A percentile compares a stretch with the other conserved stretches of the same genome.
Evolutionary conservation across 1,140 invertebrate species (phyloP).

Genomic region (Pseudoatta argentina): DNA sequence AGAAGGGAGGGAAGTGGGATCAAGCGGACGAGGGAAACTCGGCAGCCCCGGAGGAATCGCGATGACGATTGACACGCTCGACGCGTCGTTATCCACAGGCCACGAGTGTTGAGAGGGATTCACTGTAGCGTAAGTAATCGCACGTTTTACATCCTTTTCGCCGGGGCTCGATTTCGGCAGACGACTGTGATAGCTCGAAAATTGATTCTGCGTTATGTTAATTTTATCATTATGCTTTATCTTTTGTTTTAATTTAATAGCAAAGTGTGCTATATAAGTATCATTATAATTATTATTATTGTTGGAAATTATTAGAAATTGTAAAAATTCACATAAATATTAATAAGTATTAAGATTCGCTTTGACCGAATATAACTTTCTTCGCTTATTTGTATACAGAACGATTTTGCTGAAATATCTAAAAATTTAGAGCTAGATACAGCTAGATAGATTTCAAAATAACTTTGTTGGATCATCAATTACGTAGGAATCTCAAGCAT

Average conservation of each 20-base stretch:
- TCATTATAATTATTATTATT: not conserved
- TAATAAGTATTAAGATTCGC: too few relatives aligned
- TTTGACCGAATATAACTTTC: too few relatives aligned
- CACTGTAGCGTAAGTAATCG: constrained; percentile 36
- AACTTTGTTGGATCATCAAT: too few relatives aligned
- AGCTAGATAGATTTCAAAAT: too few relatives aligned
- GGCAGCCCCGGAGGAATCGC: constrained; percentile 13
- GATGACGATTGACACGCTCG: constrained; percentile 25
- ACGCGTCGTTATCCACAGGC: constrained; percentile 15
- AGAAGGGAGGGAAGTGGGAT: not conserved
- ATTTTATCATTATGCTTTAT: not conserved
- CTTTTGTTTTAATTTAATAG: not conserved
- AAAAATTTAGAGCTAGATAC: too few relatives aligned
- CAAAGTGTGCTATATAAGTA: not conserved
- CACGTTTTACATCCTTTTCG: not conserved
- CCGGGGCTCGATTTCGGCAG: not conserved
- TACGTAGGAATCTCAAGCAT: too few relatives aligned
- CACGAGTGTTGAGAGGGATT: not conserved
- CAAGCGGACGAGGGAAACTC: not conserved
- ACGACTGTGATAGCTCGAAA: not conserved
- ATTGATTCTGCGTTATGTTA: not conserved
- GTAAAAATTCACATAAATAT: too few relatives aligned
- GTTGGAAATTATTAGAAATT: too few relatives aligned
- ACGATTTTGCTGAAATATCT: too few relatives aligned
- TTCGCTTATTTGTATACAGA: too few relatives aligned